Conservation (phyloP, 2,888 invertebrate genomes). For the Megalurothrips usitatus region DNA sequence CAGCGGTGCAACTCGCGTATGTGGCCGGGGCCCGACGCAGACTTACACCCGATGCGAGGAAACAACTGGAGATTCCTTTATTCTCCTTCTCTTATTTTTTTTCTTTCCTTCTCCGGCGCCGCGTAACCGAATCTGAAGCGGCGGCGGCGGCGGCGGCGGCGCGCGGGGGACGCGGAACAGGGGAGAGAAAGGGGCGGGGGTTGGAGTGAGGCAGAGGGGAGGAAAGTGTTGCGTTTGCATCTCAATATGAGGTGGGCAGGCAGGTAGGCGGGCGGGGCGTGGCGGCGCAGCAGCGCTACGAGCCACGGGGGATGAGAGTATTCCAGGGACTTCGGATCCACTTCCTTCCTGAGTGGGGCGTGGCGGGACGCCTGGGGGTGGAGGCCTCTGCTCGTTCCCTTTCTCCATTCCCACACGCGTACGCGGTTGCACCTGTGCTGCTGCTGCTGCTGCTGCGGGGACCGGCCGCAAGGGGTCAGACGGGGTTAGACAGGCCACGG, state of each 20-base stretch:
- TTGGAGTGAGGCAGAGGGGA: neutral
- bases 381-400: neutral
- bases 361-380: too few relatives aligned
- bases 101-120: neutral
- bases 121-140: conserved; percentile 15
- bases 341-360: neutral
- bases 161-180: neutral
- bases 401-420: neutral
- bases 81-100: too few relatives aligned
- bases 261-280: neutral
- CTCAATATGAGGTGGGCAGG: neutral
- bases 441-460: too few relatives aligned
- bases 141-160: neutral
- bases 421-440: too few relatives aligned
- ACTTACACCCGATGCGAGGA: neutral
- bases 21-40: too few relatives aligned
- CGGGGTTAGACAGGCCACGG: too few relatives aligned
- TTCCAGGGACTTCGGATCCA: neutral
- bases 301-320: neutral
- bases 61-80: neutral
- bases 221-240: conserved; percentile 12
- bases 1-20: neutral
- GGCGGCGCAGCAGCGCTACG: neutral
- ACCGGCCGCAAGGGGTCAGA: too few relatives aligned
- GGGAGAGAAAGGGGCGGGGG: neutral